phyloP scores from a whole-genome alignment of 1,140 invertebrate genomes.

The Leucophenga varia region DNA sequence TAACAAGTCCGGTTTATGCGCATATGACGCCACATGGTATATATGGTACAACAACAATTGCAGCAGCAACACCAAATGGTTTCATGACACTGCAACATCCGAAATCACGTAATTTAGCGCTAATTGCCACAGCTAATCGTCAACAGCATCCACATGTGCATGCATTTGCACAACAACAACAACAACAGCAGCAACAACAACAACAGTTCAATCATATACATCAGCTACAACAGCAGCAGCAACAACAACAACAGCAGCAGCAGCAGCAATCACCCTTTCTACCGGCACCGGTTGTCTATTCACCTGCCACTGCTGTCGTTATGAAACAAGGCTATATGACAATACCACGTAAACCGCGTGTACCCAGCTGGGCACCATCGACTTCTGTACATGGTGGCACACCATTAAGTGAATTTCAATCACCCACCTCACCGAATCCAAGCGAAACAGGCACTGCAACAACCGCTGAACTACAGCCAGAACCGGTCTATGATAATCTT shows the following conservation, averaged over 20 bases:
- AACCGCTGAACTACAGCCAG: constrained; percentile 59
- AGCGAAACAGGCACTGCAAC: constrained; percentile 59
- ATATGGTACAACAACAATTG: constrained; percentile 46
- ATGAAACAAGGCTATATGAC: constrained; percentile 80
- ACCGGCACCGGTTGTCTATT: constrained; percentile 59
- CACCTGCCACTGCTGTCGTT: constrained; percentile 58
- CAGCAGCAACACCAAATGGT: constrained; percentile 40
- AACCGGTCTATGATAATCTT: constrained; percentile 82
- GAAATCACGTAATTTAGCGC: constrained; percentile 45
- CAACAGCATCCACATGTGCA: constrained; percentile 31
- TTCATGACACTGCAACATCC: constrained; percentile 56
- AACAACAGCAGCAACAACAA: constrained; percentile 58
- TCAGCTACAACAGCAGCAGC: constrained; percentile 55
- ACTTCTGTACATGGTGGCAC: constrained; percentile 50
- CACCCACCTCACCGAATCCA: constrained; percentile 58
- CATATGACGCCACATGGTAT: constrained; percentile 52
- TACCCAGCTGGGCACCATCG: constrained; percentile 78
- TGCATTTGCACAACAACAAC: constrained; percentile 28
- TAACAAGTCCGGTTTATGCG: constrained; percentile 53
- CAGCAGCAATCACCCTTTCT: constrained; percentile 66
- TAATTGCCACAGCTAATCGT: constrained; percentile 57
- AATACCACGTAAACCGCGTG: constrained; percentile 77
- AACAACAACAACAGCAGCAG: constrained; percentile 1
- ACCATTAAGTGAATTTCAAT: constrained; percentile 50
- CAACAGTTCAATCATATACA: constrained; percentile 11